These are phyloP conservation scores for Lomographa bimaculata DNA, from an alignment of 2,888 invertebrate species.

Conservation along the genomic window DNA sequence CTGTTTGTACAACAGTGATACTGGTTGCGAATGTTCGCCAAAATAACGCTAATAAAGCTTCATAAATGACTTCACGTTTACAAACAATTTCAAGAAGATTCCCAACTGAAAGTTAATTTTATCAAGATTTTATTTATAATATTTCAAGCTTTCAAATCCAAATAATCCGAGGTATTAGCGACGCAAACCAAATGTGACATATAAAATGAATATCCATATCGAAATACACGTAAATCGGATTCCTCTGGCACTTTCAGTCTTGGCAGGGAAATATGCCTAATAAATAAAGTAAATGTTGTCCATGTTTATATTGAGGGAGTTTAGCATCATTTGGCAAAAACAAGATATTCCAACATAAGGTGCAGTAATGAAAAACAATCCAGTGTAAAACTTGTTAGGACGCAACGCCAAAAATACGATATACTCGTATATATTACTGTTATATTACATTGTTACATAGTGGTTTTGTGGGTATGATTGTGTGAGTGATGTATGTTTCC, in stretches of 20 bases:
- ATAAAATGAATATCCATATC: constrained; percentile 21
- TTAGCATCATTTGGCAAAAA: constrained; percentile 50
- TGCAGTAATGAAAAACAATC: too few species aligned
- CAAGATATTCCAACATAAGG: constrained; percentile 35
- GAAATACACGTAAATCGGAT: constrained; percentile 4
- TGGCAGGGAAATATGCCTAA: constrained; percentile 42
- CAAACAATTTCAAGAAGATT: constrained; percentile 9
- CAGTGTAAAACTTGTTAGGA: too few species aligned
- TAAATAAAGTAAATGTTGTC: constrained; percentile 39
- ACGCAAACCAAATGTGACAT: constrained; percentile 9
- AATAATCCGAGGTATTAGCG: constrained; percentile 6
- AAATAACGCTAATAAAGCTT: constrained; percentile 11
- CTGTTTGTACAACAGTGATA: constrained; percentile 24
- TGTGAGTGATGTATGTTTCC: too few species aligned
- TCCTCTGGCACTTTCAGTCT: constrained; percentile 19
- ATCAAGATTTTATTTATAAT: constrained; percentile 3
- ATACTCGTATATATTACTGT: too few species aligned
- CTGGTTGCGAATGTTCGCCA: constrained; percentile 15
- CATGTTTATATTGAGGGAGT: constrained; percentile 24
- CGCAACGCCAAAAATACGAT: too few species aligned
- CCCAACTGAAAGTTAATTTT: constrained; percentile 3
- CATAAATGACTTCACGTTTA: constrained; percentile 4
- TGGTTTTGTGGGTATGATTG: too few species aligned
- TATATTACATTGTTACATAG: too few species aligned
- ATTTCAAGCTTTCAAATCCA: not conserved